Evolutionary conservation across 2,888 invertebrate genomes (phyloP), one percentile per base, ranked within the genome.

Genomic region (Parnassius mnemosyne): DNA sequence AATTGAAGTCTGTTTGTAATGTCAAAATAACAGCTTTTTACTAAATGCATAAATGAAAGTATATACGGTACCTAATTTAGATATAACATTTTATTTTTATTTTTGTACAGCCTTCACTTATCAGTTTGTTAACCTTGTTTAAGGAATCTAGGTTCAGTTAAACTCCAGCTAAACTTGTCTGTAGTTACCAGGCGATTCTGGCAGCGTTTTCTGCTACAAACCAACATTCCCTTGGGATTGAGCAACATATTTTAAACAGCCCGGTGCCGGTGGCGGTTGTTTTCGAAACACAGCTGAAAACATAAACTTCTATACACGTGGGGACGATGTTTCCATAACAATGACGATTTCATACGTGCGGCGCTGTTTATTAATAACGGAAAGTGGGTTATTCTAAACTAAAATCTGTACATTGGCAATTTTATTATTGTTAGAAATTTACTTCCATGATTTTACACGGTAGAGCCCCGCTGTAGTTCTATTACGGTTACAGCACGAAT

Each of bases 311-410:
- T 46, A 20, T 52, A 56, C 61, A 61, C 61, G 61, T 61, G 61
- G 56, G 53, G 12, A 10, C 51, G 25, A 57, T 57, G 61, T 61
- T 61, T 34, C 56, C 61, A 61, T 57, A 61, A 57, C 61, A 61
- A 52, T 20, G 16, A 25, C 46, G 43, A 54, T 61, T 56, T 52
- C 61, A 51, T 43, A 46, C 13, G 51, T 42, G 42, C 41, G 25
- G 42, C 11, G 47, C 5, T 42, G 56, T 56, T 46, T 55, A 46
- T 57, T 61, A 46, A 60, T 43, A 60, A 53, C 57, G 56, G 52
- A 56, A 61, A 49, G 13, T 61, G 53, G 56, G 16, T 57, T 57
- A 49, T 41, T 53, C 34, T 41, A 57, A 61, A 57, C 47, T 51
- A 41, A 13, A 13, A 12, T 49, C 49, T 7, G 49, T 49, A 49